phyloP scores from a whole-genome alignment of 1,140 invertebrate genomes.

The Dolichoris vasculosae region DNA sequence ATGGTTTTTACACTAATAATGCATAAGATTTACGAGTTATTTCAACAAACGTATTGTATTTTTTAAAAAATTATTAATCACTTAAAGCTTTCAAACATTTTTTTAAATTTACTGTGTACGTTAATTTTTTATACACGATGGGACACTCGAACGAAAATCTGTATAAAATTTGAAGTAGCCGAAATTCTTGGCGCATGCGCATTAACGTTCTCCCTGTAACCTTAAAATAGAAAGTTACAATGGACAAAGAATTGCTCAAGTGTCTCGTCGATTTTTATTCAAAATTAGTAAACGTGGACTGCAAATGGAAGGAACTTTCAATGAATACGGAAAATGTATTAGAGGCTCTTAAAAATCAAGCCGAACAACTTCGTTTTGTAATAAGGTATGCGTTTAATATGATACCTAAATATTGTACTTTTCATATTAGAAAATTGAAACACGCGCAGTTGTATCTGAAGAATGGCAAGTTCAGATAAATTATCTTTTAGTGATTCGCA shows the following conservation, averaged over 20 bases:
- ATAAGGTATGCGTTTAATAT: constrained; percentile 55
- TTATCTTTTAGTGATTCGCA: background rate
- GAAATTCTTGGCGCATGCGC: background rate
- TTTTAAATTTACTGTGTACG: too few species aligned
- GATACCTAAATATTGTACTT: background rate
- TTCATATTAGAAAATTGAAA: background rate
- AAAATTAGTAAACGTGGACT: constrained; percentile 56
- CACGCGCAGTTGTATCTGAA: background rate
- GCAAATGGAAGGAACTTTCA: constrained; percentile 59
- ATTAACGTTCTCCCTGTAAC: constrained; percentile 28
- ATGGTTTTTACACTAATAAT: too few species aligned
- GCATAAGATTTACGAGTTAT: too few species aligned
- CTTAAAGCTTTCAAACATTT: too few species aligned
- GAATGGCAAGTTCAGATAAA: background rate
- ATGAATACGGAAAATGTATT: constrained; percentile 52
- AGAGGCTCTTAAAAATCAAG: constrained; percentile 59
- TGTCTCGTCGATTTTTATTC: constrained; percentile 62
- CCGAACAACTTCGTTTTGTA: constrained; percentile 61
- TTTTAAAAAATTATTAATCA: too few species aligned
- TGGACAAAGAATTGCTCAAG: constrained; percentile 59
- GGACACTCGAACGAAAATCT: too few species aligned
- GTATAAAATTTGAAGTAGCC: background rate
- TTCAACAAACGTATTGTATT: too few species aligned
- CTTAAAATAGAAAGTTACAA: constrained; percentile 39
- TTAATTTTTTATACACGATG: too few species aligned